Base-by-base conservation (phyloP, 2,888 invertebrate species). In the Hirudinaria manillensis region DNA sequence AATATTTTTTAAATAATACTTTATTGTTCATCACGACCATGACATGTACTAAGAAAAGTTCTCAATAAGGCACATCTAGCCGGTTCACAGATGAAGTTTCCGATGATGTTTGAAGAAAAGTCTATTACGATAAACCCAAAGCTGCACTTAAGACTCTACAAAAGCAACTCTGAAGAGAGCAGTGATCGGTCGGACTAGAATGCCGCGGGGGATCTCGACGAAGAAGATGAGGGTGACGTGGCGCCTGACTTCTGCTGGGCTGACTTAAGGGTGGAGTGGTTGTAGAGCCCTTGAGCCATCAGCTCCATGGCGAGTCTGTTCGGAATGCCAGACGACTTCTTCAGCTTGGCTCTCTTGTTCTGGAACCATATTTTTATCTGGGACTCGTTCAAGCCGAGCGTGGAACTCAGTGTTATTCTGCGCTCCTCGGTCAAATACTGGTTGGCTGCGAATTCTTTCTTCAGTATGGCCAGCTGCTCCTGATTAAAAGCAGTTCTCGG, bases 331-430 rank as follows among this genome's bases (percentile, higher is more conserved):
- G 90, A 90, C 0, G 93, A 77, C 84, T 97, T 96, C 88, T 97
- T 97, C 86, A 95, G 91, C 87, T 96, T 95, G 78, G 97, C 97
- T 24, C 96, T 89, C 85, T 96, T 95, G 87, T 96, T 95, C 92
- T 90, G 93, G 87, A 94, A 94, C 94, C 94, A 95, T 85, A 95
- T 94, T 88, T 95, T 95, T 80, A 89, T 97, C 87, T 97, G 97
- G 0, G 94, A 94, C 85, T 98, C 97, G 73, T 77, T 77, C 13
- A 78, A 74, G 21, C 70, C 29, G 76, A 97, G 88, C 82, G 94
- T 94, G 2, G 90, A 89, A 21, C 95, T 94, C 78, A 97, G 87
- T 79, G 93, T 91, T 85, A 93, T 93, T 56, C 96, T 89, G 79
- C 95, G 87, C 77, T 93, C 89, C 85, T 97, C 97, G 0, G 94